phyloP scores from a whole-genome alignment of 1,140 invertebrate genomes.

The Zaprionus capensis region DNA sequence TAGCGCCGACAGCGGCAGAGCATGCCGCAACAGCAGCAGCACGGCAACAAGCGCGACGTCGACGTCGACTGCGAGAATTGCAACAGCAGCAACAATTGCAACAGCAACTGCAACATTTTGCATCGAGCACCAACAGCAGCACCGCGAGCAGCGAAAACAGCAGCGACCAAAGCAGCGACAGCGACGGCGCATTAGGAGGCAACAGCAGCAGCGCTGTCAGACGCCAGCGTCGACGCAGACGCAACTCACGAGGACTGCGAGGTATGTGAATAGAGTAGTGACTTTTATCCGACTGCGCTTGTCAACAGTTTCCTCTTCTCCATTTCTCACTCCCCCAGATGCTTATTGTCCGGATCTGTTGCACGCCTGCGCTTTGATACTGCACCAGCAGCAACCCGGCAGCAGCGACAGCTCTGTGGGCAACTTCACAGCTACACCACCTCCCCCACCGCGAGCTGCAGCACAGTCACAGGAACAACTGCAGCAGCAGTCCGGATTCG shows the following conservation, averaged over 20 bases:
- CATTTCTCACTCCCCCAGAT: conserved; percentile 48
- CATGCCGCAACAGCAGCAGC: conserved; percentile 37
- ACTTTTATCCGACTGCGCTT: neutral
- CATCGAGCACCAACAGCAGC: conserved; percentile 56
- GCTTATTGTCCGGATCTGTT: conserved; percentile 81
- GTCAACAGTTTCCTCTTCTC: neutral
- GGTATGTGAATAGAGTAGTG: conserved; percentile 40
- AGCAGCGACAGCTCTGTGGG: conserved; percentile 79
- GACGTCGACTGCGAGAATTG: conserved; percentile 61
- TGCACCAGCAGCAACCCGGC: conserved; percentile 68
- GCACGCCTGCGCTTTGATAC: conserved; percentile 75
- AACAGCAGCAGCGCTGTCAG: conserved; percentile 17
- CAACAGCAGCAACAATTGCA: conserved; percentile 42
- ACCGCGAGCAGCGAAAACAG: conserved; percentile 38
- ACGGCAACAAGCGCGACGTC: conserved; percentile 62
- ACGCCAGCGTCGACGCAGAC: conserved; percentile 58
- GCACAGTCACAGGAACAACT: neutral
- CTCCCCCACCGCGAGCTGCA: conserved; percentile 32
- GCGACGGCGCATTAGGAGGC: conserved; percentile 50
- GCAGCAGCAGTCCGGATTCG: conserved; percentile 33
- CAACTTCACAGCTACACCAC: conserved; percentile 77
- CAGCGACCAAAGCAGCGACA: conserved; percentile 51
- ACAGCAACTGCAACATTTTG: conserved; percentile 43
- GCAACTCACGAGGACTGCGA: conserved; percentile 50
- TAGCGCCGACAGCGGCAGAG: conserved; percentile 25